phyloP scores from a whole-genome alignment of 2,113 vertebrate genomes.

The Alethe diademata region DNA sequence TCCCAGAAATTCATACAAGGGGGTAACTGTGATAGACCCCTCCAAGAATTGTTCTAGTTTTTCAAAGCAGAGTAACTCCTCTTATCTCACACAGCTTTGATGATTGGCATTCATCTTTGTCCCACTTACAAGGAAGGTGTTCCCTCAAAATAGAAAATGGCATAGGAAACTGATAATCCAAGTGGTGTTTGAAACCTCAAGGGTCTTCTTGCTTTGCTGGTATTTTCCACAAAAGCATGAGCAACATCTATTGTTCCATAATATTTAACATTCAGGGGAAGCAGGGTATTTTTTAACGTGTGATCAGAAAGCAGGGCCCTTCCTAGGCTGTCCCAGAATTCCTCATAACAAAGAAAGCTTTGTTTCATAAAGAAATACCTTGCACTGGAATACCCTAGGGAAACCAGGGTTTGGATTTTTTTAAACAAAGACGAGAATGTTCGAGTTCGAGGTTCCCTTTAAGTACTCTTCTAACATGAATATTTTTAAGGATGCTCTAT shows the following conservation, averaged over 20 bases:
- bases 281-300: not conserved
- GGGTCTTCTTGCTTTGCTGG: not conserved
- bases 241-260: not conserved
- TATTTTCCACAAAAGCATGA: slow-evolving; percentile 10
- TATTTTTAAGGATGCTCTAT: slow-evolving; percentile 41
- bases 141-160: not conserved
- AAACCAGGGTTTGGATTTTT: not conserved
- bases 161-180: not conserved
- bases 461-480: slow-evolving; percentile 40
- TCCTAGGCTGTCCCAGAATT: not conserved
- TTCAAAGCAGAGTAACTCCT: not conserved
- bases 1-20: not conserved
- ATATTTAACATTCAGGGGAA: slow-evolving; percentile 42
- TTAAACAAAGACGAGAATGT: not conserved
- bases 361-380: slow-evolving; percentile 37
- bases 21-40: not conserved
- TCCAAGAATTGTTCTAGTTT: not conserved
- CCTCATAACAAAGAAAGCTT: slow-evolving; percentile 28
- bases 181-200: not conserved
- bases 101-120: not conserved
- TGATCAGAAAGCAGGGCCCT: slow-evolving; percentile 20
- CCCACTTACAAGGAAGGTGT: not conserved
- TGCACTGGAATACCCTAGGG: not conserved
- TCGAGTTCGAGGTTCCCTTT: not conserved
- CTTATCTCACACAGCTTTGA: not conserved